Conservation (phyloP, 2,113 vertebrate species). For the Anhinga rufa region DNA sequence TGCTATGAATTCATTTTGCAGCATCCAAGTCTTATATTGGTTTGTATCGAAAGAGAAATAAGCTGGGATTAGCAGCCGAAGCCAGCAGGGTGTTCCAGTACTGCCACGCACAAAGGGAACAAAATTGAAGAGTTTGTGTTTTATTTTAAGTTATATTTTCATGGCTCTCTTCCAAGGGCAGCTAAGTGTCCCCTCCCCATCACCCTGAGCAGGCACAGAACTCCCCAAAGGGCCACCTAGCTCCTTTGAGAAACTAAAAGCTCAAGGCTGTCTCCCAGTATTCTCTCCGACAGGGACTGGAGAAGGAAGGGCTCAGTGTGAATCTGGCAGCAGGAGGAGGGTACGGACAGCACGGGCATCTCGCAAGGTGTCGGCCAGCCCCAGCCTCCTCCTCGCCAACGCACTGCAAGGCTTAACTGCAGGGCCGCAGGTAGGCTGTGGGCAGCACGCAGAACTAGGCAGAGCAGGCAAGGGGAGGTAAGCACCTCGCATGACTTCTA, state of each 20-base stretch:
- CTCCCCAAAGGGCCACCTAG: background rate
- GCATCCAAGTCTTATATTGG: background rate
- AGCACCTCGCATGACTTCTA: background rate
- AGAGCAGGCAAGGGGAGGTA: background rate
- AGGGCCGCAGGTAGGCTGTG: background rate
- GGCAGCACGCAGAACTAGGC: background rate
- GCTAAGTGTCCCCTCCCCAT: background rate
- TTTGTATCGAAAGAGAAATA: background rate
- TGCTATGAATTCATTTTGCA: background rate
- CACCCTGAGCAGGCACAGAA: background rate
- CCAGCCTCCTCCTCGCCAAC: background rate
- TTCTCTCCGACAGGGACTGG: background rate
- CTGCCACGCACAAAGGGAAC: background rate
- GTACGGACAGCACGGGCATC: background rate
- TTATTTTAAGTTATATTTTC: background rate
- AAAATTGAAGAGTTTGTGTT: background rate
- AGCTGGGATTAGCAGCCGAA: background rate
- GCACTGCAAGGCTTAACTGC: background rate
- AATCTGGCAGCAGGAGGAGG: background rate
- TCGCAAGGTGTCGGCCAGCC: background rate
- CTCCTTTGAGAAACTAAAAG: background rate
- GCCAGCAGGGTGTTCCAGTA: background rate
- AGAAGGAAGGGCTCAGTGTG: background rate
- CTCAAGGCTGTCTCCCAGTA: background rate
- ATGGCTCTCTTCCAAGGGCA: background rate